Base-by-base conservation (phyloP, 2,888 invertebrate genomes). In the Petrolisthes manimaculis region DNA sequence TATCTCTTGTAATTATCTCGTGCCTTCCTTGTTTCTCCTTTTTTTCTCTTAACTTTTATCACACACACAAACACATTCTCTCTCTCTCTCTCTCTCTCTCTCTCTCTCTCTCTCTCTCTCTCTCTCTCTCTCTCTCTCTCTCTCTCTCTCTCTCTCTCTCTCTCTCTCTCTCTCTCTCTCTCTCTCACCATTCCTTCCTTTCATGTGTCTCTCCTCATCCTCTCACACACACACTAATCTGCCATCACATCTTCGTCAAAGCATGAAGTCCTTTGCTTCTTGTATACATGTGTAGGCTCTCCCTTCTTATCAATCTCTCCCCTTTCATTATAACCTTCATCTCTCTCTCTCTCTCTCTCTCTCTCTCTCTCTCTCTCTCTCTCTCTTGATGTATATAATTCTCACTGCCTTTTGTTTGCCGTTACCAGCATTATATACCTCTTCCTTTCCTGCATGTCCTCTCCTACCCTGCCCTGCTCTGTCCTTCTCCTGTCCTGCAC, bases 81-180 rank as follows among this genome's bases (percentile, higher is more conserved):
- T 37, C 37, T 37, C 37, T 12, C 21, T 75, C 21, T 12, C 14
- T 21, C 18, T 21, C 37, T 24, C 21, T 21, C 18, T 12, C 77
- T 21, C 77, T 75, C n/a, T 75, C 77, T 75, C 77, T 24, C 37
- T 75, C 37, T 21, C 77, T 75, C 77, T 75, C 77, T 24, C 37
- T 75, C 37, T 21, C 77, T 75, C 77, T 75, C 77, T 75, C 77
- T 75, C 77, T 75, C 77, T 75, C 77, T 75, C 77, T 75, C 77
- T 75, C 77, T 75, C 77, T 75, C 77, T 75, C 77, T 75, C 77
- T 75, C 77, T 75, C 77, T 75, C 77, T 75, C 77, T 75, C 77
- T 75, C 77, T 75, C 77, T 75, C 77, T 75, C 77, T 75, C 77
- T 12, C 21, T 12, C 21, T 21, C 18, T 75, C 14, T 75, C 21